Conservation (phyloP, 2,888 invertebrate species). For the Melinaea marsaeus region DNA sequence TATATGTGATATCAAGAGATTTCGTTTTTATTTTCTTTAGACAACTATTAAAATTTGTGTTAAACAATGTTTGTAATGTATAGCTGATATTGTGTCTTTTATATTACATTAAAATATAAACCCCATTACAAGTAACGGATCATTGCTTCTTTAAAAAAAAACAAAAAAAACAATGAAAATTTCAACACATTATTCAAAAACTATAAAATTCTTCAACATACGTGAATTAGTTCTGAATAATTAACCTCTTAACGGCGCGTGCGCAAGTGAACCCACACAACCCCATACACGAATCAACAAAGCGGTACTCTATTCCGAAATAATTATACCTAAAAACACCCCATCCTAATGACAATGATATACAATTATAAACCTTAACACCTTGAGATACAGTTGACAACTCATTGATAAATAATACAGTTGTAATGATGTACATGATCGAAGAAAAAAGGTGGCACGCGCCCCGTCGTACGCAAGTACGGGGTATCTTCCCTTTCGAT, state of each 20-base stretch:
- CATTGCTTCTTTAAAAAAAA: constrained; percentile 16
- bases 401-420: constrained; percentile 34
- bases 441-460: constrained; percentile 76
- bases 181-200: constrained; percentile 45
- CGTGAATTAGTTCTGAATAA: constrained; percentile 75
- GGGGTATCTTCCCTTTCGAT: constrained; percentile 69
- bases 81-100: constrained; percentile 29
- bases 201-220: constrained; percentile 59
- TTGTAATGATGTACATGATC: constrained; percentile 59
- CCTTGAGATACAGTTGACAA: constrained; percentile 25
- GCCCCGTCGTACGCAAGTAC: constrained; percentile 62
- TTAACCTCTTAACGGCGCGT: constrained; percentile 71
- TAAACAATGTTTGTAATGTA: too few relatives aligned
- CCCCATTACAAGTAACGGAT: constrained; percentile 11
- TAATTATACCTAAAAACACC: constrained; percentile 58
- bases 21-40: too few relatives aligned
- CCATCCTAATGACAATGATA: constrained; percentile 29
- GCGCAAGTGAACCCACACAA: constrained; percentile 56
- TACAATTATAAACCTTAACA: constrained; percentile 25
- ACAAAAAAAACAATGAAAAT: constrained; percentile 38
- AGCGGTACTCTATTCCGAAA: constrained; percentile 70
- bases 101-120: constrained; percentile 14
- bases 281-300: constrained; percentile 76
- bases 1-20: too few relatives aligned
- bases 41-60: too few relatives aligned